phyloP scores from a whole-genome alignment of 2,888 invertebrate species.

The Drosophila rellima region DNA sequence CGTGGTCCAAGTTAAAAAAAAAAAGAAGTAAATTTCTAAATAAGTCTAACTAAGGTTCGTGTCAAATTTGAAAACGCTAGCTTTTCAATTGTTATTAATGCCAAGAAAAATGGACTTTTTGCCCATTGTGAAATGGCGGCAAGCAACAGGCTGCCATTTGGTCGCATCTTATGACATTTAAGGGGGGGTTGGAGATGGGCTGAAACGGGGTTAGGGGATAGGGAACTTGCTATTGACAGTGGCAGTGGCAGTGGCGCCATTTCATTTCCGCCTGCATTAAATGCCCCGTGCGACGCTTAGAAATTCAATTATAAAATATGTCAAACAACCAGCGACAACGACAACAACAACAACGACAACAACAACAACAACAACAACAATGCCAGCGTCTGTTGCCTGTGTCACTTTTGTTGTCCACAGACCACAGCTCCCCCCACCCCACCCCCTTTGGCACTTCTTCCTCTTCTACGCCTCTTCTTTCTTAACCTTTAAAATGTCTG shows the following conservation, averaged over 20 bases:
- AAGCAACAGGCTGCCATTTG: slow-evolving; percentile 51
- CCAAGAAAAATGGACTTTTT: no score
- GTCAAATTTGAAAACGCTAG: no score
- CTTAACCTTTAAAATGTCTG: slow-evolving; percentile 2
- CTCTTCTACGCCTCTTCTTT: background rate
- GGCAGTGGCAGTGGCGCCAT: slow-evolving; percentile 25
- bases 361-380: slow-evolving; percentile 41
- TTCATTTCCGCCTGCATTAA: slow-evolving; percentile 51
- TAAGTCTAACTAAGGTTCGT: no score
- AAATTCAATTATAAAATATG: slow-evolving; percentile 82
- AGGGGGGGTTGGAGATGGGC: background rate
- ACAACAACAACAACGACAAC: slow-evolving; percentile 30
- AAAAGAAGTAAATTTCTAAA: no score
- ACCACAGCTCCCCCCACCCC: background rate
- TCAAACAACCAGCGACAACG: slow-evolving; percentile 61
- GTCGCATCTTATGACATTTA: slow-evolving; percentile 8
- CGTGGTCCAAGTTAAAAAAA: no score
- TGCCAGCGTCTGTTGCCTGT: slow-evolving; percentile 37
- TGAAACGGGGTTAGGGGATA: no score
- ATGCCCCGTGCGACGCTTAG: slow-evolving; percentile 43
- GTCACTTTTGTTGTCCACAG: slow-evolving; percentile 37
- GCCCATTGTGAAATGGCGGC: no score
- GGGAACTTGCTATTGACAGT: slow-evolving; percentile 2
- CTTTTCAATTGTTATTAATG: no score
- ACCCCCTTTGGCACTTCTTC: no score